Evolutionary conservation across 2,113 vertebrate species (phyloP), one percentile per base, ranked within the genome.

Genomic region (Halichoerus grypus): DNA sequence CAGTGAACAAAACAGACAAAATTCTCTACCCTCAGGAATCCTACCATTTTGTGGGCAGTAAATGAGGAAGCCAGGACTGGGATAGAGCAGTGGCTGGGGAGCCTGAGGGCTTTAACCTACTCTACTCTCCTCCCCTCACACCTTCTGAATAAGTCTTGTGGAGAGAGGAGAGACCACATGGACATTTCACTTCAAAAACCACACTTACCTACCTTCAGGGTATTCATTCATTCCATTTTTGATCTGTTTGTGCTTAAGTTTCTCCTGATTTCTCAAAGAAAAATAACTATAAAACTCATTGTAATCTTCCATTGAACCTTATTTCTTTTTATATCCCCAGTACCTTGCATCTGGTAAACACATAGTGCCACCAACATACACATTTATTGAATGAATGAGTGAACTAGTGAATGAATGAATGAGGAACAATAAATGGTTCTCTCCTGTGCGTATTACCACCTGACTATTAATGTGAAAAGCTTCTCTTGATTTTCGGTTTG

Each of bases 241-340:
- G 3, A 15, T 59, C 31, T 71, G 5, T 81, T 90, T 82, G 14
- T 85, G 74, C 69, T 65, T 79, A 67, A 55, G 13, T 84, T 91
- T 91, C 33, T 84, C 28, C 57, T 71, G 22, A 81, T 85, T 84
- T 81, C 57, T 31, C 31, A 81, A 88, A n/a, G 49, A 79, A 91
- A 94, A 95, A 51, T 42, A 92, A 90, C 82, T 18, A 5, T 15
- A 26, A 85, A 84, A 74, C 11, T 49, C 57, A 74, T 24, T 28
- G 1, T 65, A 53, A 67, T 51, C n/a, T 57, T 42, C 28, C 28
- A 16, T 31, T 71, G 59, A 96, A 55, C 1, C 33, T 63, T 55
- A 55, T 67, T 65, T 26, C 59, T 81, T 16, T 86, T 91, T 59
- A 65, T 3, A 19, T 39, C 15, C 1, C 49, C 9, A 65, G 53